Conservation (phyloP, 2,113 vertebrate genomes). For the Rana temporaria region DNA sequence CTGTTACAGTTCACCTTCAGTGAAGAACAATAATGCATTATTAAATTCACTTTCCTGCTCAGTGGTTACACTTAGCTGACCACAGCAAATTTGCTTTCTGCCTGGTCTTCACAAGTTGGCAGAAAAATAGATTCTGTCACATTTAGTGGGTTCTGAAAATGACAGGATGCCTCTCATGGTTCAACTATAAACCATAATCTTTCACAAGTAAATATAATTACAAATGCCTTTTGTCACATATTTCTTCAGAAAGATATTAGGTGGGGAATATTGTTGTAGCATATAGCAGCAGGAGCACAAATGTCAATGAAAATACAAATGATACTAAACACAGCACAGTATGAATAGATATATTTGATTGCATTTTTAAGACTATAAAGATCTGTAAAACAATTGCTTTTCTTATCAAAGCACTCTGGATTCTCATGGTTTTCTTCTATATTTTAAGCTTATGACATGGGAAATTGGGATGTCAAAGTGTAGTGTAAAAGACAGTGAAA, state of each 20-base stretch:
- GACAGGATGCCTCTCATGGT: conserved; percentile 98
- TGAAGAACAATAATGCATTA: conserved; percentile 99
- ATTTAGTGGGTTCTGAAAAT: conserved; percentile 99
- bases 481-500: no score
- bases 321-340: conserved; percentile 82
- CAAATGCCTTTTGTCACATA: conserved; percentile 94
- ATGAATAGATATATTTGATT: conserved; percentile 73
- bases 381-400: no score
- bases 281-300: conserved; percentile 85
- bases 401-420: no score
- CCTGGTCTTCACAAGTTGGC: conserved; percentile 98
- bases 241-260: conserved; percentile 77
- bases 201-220: conserved; percentile 99
- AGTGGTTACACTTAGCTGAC: conserved; percentile 99
- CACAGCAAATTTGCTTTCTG: conserved; percentile 99
- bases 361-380: conserved; percentile 48
- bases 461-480: no score
- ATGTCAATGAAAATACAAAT: conserved; percentile 84
- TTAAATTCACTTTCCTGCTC: conserved; percentile 99
- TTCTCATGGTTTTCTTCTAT: no score
- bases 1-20: conserved; percentile 99
- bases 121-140: conserved; percentile 99
- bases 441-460: no score
- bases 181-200: conserved; percentile 92
- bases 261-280: conserved; percentile 85